Conservation (phyloP, 35 echinoderm and acorn worm species). For the Ptychodera flava region DNA sequence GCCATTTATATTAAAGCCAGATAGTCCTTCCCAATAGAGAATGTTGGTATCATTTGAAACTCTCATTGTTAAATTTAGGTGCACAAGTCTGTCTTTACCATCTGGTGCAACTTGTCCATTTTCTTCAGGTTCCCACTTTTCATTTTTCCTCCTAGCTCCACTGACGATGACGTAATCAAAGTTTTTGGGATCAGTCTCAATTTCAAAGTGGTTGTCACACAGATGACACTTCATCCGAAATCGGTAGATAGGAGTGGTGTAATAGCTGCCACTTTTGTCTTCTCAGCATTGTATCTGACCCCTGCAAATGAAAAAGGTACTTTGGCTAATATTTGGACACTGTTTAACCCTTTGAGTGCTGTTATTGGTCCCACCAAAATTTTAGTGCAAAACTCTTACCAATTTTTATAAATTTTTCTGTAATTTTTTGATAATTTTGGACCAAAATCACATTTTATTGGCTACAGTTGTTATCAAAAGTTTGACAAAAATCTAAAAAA, state of each 20-base stretch:
- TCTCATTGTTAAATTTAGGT: too few species aligned
- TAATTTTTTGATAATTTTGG: too few species aligned
- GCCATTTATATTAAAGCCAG: too few species aligned
- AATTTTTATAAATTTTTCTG: too few species aligned
- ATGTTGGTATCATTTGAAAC: too few species aligned
- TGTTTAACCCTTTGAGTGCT: too few species aligned
- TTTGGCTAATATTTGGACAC: not conserved
- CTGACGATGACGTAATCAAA: conserved; percentile 79
- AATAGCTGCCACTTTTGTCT: conserved; percentile 97
- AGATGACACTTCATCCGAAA: conserved; percentile 99
- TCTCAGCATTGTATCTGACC: conserved; percentile 98
- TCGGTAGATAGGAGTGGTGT: conserved; percentile 93
- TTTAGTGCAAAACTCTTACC: too few species aligned
- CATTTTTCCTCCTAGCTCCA: conserved; percentile 86
- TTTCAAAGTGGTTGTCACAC: conserved; percentile 91
- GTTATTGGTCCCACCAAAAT: not conserved
- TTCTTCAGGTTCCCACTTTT: conserved; percentile 99
- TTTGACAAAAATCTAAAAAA: too few species aligned
- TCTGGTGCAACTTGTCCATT: conserved; percentile 95
- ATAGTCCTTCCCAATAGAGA: too few species aligned
- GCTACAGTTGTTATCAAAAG: too few species aligned
- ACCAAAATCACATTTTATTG: too few species aligned
- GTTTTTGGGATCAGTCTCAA: conserved; percentile 91
- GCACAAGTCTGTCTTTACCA: too few species aligned
- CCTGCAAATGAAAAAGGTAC: conserved; percentile 22